These are phyloP conservation scores for Choristoneura fumiferana DNA, from an alignment of 1,140 invertebrate genomes.

Conservation along the genomic window DNA sequence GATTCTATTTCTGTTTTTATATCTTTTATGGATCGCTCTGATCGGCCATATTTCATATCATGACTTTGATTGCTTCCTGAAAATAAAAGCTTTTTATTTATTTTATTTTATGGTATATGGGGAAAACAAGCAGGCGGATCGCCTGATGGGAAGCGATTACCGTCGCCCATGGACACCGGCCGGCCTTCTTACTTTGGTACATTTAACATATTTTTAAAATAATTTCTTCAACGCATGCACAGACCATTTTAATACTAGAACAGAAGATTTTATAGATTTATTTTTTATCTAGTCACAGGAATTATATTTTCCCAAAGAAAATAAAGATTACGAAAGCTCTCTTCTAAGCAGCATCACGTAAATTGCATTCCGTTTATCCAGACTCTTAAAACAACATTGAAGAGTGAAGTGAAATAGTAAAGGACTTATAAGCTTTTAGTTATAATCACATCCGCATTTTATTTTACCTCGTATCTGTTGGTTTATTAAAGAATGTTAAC, in stretches of 20 bases:
- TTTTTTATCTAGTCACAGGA: too few relatives aligned
- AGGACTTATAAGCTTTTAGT: neutral
- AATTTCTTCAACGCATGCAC: neutral
- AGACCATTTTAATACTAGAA: too few relatives aligned
- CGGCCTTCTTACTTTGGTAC: too few relatives aligned
- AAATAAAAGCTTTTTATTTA: conserved; percentile 23
- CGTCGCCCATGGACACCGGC: too few relatives aligned
- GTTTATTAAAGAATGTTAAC: too few relatives aligned
- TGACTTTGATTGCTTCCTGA: conserved; percentile 36
- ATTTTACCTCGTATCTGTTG: too few relatives aligned
- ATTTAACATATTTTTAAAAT: neutral
- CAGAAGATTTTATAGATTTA: too few relatives aligned
- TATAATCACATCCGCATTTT: conserved; percentile 5
- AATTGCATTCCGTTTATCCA: neutral
- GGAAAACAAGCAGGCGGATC: too few relatives aligned
- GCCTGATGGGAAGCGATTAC: too few relatives aligned
- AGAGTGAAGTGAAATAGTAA: neutral
- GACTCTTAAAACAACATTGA: neutral
- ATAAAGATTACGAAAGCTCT: too few relatives aligned
- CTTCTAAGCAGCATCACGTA: neutral
- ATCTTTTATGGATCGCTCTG: conserved; percentile 37
- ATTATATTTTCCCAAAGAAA: too few relatives aligned
- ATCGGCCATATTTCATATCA: conserved; percentile 32
- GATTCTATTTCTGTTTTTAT: conserved; percentile 49
- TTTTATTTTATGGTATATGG: too few relatives aligned